phyloP scores from a whole-genome alignment of 2,888 invertebrate genomes.

The Dynastes hyllus region DNA sequence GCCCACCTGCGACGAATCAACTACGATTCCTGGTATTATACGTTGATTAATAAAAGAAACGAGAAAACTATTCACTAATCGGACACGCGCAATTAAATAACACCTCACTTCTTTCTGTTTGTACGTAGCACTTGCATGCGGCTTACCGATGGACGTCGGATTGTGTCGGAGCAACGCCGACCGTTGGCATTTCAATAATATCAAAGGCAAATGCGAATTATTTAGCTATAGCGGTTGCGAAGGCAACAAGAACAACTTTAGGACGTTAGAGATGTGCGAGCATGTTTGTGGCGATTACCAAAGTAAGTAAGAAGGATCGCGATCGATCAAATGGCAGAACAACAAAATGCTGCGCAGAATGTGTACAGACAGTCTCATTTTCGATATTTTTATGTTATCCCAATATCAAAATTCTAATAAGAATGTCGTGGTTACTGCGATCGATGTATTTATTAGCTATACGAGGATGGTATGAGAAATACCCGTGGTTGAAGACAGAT shows the following conservation, averaged over 20 bases:
- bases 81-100: neutral
- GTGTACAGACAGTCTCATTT: too few relatives aligned
- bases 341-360: too few relatives aligned
- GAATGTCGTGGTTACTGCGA: too few relatives aligned
- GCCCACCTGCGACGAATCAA: slow-evolving; percentile 63
- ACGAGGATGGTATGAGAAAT: too few relatives aligned
- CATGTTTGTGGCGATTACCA: slow-evolving; percentile 76
- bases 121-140: slow-evolving; percentile 69
- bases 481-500: too few relatives aligned
- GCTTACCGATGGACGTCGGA: slow-evolving; percentile 79
- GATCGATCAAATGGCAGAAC: slow-evolving; percentile 8
- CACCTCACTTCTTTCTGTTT: neutral
- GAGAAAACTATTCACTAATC: slow-evolving; percentile 51
- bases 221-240: slow-evolving; percentile 94
- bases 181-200: slow-evolving; percentile 89
- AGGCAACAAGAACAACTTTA: slow-evolving; percentile 92
- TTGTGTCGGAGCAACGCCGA: slow-evolving; percentile 85
- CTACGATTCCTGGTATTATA: slow-evolving; percentile 42
- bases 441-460: too few relatives aligned
- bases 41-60: neutral
- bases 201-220: slow-evolving; percentile 81
- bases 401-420: too few relatives aligned
- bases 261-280: slow-evolving; percentile 80
- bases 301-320: slow-evolving; percentile 66
- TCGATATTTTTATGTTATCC: too few relatives aligned